Percentiles rank a stretch among this genome's conserved stretches.
phyloP scores from a whole-genome alignment of 2,113 vertebrate species.

The Daphoenositta chrysoptera region DNA sequence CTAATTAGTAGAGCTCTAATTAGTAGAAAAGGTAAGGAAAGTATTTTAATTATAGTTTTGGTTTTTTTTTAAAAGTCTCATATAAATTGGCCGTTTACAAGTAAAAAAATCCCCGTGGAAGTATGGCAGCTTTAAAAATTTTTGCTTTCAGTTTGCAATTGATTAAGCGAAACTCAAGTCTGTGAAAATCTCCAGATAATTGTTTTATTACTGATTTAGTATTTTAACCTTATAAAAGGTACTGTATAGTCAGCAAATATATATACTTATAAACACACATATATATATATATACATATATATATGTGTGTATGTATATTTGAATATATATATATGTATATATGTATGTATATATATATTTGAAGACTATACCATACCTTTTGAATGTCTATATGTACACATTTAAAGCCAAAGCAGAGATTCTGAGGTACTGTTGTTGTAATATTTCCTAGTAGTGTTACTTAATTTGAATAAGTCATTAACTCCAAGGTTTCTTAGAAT shows the following conservation, averaged over 20 bases:
- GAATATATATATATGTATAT: neutral
- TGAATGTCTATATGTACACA: neutral
- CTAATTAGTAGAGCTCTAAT: neutral
- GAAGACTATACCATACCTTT: neutral
- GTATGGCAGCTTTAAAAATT: neutral
- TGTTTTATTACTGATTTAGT: neutral
- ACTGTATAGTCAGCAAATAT: neutral
- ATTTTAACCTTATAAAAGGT: neutral
- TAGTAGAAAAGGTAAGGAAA: too few relatives aligned
- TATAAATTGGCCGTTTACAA: neutral
- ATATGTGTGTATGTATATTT: too few relatives aligned
- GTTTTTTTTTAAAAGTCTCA: neutral
- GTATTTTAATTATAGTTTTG: neutral
- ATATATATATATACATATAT: too few relatives aligned
- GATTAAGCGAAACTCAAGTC: neutral
- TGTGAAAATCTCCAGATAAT: neutral
- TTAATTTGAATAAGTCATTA: neutral
- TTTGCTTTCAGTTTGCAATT: neutral
- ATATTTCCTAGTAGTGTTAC: neutral
- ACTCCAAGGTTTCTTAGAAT: neutral
- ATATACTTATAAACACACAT: neutral
- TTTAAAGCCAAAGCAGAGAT: neutral
- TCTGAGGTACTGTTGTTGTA: neutral
- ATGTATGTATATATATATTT: neutral
- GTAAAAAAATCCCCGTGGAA: neutral